Conservation (phyloP, 1,140 invertebrate species). For the Lerema accius region DNA sequence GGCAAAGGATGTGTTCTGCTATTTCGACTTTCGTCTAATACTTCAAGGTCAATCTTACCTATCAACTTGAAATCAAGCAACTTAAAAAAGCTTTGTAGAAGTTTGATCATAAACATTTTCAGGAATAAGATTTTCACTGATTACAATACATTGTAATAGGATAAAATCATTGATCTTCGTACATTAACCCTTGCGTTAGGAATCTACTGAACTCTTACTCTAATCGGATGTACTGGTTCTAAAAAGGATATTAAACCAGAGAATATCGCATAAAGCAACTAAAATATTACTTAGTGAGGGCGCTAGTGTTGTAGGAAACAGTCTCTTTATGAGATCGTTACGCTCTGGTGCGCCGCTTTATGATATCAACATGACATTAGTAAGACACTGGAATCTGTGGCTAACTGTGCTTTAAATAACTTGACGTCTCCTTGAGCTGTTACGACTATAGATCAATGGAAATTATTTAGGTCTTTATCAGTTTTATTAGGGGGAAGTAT, state of each 20-base stretch:
- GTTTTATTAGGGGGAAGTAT: too few species aligned
- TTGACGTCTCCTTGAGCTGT: slow-evolving; percentile 6
- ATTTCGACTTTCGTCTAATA: too few species aligned
- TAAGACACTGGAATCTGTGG: slow-evolving; percentile 1
- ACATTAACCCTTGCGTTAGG: too few species aligned
- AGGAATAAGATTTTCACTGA: too few species aligned
- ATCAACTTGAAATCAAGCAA: too few species aligned
- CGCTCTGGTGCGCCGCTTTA: slow-evolving; percentile 12
- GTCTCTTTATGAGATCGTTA: slow-evolving; percentile 22
- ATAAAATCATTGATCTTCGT: too few species aligned
- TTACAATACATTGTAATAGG: too few species aligned
- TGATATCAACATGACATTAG: slow-evolving; percentile 18
- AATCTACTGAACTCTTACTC: too few species aligned
- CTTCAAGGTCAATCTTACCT: too few species aligned
- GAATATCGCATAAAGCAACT: slow-evolving; percentile 62
- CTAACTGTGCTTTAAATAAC: slow-evolving; percentile 12
- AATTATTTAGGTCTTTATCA: slow-evolving; percentile 15
- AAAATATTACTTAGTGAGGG: slow-evolving; percentile 63
- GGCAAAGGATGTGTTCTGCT: too few species aligned
- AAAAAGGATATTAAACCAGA: slow-evolving; percentile 2
- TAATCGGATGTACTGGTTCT: background rate
- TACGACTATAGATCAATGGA: background rate
- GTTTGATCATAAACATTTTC: too few species aligned
- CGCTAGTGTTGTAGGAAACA: slow-evolving; percentile 46
- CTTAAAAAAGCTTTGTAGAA: too few species aligned